phyloP scores from a whole-genome alignment of 2,888 invertebrate species.

The Teleiodes luculella region DNA sequence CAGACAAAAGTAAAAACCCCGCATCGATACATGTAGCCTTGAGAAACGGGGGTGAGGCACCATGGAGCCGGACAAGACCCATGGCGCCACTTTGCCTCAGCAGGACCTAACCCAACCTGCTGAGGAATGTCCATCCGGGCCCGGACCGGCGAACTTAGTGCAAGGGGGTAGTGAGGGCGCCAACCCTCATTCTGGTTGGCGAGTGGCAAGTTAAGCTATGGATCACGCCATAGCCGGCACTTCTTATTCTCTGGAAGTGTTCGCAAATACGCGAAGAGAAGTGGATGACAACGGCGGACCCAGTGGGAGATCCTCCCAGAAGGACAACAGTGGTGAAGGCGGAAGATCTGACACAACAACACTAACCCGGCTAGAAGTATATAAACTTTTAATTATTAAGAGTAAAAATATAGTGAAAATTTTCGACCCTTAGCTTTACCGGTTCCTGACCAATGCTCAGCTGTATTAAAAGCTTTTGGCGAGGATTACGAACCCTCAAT shows the following conservation, averaged over 20 bases:
- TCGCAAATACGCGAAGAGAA: not conserved
- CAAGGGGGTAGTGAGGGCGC: conserved; percentile 9
- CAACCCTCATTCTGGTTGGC: not conserved
- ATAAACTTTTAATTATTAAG: too few relatives aligned
- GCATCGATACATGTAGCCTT: conserved; percentile 7
- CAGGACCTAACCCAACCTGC: conserved; percentile 23
- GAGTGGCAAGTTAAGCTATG: not conserved
- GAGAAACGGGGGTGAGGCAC: conserved; percentile 18
- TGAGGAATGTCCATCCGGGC: conserved; percentile 25
- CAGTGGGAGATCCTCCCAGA: too few relatives aligned
- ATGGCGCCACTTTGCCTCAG: conserved; percentile 20
- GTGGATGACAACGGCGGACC: not conserved
- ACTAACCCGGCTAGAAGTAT: too few relatives aligned
- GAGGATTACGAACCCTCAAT: too few relatives aligned
- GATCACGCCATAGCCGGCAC: not conserved
- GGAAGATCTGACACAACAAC: too few relatives aligned
- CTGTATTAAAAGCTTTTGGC: too few relatives aligned
- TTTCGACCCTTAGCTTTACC: too few relatives aligned
- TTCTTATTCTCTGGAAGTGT: not conserved
- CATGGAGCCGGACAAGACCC: conserved; percentile 11
- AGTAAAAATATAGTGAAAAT: too few relatives aligned
- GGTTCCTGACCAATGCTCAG: too few relatives aligned
- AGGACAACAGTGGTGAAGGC: too few relatives aligned
- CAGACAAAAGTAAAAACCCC: conserved; percentile 20
- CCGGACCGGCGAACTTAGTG: conserved; percentile 27